Conservation (phyloP, 1,140 invertebrate genomes). For the Drosophila lini region DNA sequence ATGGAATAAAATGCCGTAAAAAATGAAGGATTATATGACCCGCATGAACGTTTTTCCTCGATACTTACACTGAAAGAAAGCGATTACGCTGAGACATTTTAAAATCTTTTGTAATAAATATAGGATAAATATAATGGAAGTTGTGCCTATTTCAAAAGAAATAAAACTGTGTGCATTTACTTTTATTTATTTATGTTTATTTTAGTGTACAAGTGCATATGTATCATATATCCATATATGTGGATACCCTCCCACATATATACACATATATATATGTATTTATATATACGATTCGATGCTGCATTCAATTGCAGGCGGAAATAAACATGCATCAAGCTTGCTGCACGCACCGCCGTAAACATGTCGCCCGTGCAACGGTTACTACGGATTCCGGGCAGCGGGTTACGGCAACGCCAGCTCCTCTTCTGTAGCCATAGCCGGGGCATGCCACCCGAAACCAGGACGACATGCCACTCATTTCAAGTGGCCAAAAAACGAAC, state of each 20-base stretch:
- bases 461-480: constrained; percentile 70
- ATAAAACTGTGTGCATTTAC: too few species aligned
- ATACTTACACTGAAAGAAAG: constrained; percentile 1
- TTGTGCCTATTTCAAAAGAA: background rate
- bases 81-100: background rate
- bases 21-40: constrained; percentile 62
- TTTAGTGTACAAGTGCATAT: background rate
- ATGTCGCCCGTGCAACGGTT: constrained; percentile 53
- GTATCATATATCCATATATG: constrained; percentile 1
- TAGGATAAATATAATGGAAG: background rate
- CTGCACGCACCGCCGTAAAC: constrained; percentile 72
- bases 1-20: constrained; percentile 54
- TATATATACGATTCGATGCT: constrained; percentile 37
- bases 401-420: constrained; percentile 1
- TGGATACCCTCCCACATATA: background rate
- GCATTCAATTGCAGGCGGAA: constrained; percentile 59
- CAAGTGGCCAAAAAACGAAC: constrained; percentile 44
- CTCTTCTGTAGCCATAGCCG: constrained; percentile 1
- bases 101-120: background rate
- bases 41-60: constrained; percentile 8
- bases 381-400: constrained; percentile 15
- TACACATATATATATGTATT: constrained; percentile 7
- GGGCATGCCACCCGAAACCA: constrained; percentile 57
- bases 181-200: background rate
- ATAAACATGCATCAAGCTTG: constrained; percentile 69